These are phyloP conservation scores for Aphelinus certus DNA, from an alignment of 1,140 invertebrate species.

Conservation along the genomic window DNA sequence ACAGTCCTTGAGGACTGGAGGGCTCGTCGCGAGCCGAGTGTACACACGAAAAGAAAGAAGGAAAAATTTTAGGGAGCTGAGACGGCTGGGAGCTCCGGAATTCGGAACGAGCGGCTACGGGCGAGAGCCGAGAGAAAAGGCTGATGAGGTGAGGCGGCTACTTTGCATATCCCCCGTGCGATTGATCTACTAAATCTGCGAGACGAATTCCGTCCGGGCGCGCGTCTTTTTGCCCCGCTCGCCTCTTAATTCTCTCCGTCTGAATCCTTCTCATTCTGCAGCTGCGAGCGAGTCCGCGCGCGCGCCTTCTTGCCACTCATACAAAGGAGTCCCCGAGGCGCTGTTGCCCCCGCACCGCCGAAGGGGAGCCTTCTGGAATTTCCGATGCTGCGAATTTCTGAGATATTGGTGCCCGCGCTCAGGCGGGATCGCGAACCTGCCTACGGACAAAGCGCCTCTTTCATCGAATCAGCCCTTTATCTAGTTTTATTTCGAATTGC, in stretches of 20 bases:
- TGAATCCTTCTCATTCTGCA: slow-evolving; percentile 11
- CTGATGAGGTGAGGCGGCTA: slow-evolving; percentile 29
- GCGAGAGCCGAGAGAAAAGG: slow-evolving; percentile 8
- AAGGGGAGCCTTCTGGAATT: slow-evolving; percentile 5
- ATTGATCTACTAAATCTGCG: slow-evolving; percentile 50
- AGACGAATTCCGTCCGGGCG: slow-evolving; percentile 41
- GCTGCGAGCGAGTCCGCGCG: background rate
- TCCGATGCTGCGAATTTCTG: slow-evolving; percentile 16
- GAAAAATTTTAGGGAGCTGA: slow-evolving; percentile 2
- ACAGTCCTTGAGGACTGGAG: too few relatives aligned
- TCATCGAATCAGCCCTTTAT: too few relatives aligned
- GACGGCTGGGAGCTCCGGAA: slow-evolving; percentile 14
- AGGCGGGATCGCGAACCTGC: too few relatives aligned
- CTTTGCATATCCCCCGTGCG: slow-evolving; percentile 48
- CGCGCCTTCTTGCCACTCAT: background rate
- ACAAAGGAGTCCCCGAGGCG: slow-evolving; percentile 24
- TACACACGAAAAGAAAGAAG: background rate
- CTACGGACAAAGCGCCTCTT: too few relatives aligned
- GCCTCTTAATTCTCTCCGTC: slow-evolving; percentile 30
- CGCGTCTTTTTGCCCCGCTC: background rate
- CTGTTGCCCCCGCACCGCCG: background rate
- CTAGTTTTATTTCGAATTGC: too few relatives aligned
- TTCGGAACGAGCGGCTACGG: background rate
- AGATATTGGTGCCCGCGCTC: background rate
- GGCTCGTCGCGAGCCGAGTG: background rate